phyloP scores from a whole-genome alignment of 1,140 invertebrate species.

The Drosophila lacertosa region DNA sequence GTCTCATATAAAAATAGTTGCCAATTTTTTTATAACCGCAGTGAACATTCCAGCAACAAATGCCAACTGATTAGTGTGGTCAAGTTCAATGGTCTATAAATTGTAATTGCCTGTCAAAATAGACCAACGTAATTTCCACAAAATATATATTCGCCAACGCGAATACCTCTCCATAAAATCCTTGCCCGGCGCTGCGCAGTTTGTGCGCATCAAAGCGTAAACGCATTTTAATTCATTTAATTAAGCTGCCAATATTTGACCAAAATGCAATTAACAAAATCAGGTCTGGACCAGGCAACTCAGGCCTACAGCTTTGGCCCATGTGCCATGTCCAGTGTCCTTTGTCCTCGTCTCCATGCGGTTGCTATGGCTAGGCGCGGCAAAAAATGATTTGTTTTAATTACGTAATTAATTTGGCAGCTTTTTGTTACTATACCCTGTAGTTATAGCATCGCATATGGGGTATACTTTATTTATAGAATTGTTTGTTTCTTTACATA shows the following conservation, averaged over 20 bases:
- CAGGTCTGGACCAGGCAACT: constrained; percentile 39
- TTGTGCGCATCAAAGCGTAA: constrained; percentile 48
- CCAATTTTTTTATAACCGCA: constrained; percentile 3
- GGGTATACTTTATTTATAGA: neutral
- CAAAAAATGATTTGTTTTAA: constrained; percentile 70
- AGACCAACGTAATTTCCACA: constrained; percentile 22
- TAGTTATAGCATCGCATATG: neutral
- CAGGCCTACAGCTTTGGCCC: too few species aligned
- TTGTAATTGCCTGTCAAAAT: constrained; percentile 75
- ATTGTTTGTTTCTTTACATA: too few species aligned
- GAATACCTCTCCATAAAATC: neutral
- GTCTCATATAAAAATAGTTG: neutral
- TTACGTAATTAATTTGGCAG: constrained; percentile 74
- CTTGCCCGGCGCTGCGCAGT: neutral
- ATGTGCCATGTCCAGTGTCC: neutral
- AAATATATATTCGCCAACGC: constrained; percentile 1
- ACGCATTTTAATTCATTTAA: constrained; percentile 80
- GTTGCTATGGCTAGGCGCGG: constrained; percentile 17
- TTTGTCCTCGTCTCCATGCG: constrained; percentile 32
- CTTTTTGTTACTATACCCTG: neutral
- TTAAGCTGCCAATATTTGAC: constrained; percentile 83
- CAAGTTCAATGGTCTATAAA: constrained; percentile 45
- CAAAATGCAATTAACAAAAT: constrained; percentile 83
- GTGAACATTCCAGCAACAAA: constrained; percentile 48
- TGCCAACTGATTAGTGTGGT: constrained; percentile 54